A percentile compares a stretch with the other conserved stretches of the same genome.
Evolutionary conservation across 2,888 invertebrate species (phyloP).

Genomic region (Notocelia uddmanniana): DNA sequence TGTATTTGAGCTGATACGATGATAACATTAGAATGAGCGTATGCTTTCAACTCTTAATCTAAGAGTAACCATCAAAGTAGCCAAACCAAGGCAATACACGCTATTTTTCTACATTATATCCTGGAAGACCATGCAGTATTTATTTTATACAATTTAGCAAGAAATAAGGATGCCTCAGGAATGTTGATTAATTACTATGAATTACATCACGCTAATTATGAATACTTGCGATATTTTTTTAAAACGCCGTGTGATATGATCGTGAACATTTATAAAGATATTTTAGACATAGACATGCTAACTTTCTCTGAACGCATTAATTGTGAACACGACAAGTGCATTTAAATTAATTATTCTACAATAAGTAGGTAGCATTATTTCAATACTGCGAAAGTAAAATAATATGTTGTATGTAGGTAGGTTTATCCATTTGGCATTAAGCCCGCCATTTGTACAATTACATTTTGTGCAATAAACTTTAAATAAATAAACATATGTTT

Average conservation of each 20-base stretch:
- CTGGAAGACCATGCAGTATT: background rate
- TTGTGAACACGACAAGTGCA: background rate
- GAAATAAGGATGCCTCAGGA: constrained; percentile 6
- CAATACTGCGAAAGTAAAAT: too few relatives aligned
- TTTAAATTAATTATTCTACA: background rate
- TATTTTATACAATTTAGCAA: constrained; percentile 13
- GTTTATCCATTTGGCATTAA: too few relatives aligned
- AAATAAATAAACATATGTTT: too few relatives aligned
- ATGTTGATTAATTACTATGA: constrained; percentile 8
- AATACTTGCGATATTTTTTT: constrained; percentile 5
- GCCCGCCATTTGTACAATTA: too few relatives aligned
- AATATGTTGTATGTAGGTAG: too few relatives aligned
- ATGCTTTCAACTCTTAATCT: too few relatives aligned
- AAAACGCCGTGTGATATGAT: constrained; percentile 2
- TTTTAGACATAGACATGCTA: constrained; percentile 10
- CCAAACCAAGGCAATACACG: background rate
- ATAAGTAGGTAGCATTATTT: too few relatives aligned
- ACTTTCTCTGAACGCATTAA: constrained; percentile 10
- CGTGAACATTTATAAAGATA: constrained; percentile 9
- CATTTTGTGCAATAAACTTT: too few relatives aligned
- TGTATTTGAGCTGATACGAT: too few relatives aligned
- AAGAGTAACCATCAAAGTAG: background rate
- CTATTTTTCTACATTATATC: background rate
- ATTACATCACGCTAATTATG: constrained; percentile 29
- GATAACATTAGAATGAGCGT: too few relatives aligned